Evolutionary conservation across 2,113 vertebrate species (phyloP).

Genomic region (Myodes glareolus): DNA sequence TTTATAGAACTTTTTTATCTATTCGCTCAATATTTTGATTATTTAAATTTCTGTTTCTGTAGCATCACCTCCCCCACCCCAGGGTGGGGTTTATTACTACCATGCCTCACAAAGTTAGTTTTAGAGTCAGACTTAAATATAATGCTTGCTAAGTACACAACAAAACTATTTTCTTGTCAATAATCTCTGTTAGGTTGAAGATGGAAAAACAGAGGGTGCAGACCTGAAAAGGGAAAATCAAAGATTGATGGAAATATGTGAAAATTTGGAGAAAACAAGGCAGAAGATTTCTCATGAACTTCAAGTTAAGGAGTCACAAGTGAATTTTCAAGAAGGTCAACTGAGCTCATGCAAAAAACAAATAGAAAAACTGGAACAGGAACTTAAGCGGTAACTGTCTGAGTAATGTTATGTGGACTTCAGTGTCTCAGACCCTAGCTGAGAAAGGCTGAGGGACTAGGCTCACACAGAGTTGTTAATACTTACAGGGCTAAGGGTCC

Average conservation of each 20-base stretch:
- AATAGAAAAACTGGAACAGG: constrained; percentile 92
- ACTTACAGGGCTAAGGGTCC: neutral
- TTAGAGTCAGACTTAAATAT: neutral
- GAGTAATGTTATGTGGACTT: neutral
- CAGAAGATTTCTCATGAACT: constrained; percentile 93
- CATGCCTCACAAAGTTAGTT: neutral
- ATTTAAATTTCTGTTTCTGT: neutral
- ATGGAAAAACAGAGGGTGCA: constrained; percentile 90
- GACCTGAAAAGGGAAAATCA: constrained; percentile 94
- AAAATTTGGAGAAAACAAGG: constrained; percentile 91
- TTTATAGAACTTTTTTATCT: neutral
- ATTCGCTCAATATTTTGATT: neutral
- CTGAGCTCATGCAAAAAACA: constrained; percentile 92
- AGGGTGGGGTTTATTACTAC: neutral
- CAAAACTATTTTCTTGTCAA: constrained; percentile 11
- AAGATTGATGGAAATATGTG: constrained; percentile 92
- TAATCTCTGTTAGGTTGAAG: constrained; percentile 89
- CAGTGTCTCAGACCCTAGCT: neutral
- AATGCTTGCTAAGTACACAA: neutral
- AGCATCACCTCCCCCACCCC: neutral
- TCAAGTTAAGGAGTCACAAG: constrained; percentile 93
- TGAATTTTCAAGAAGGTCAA: constrained; percentile 93
- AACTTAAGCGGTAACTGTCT: constrained; percentile 91
- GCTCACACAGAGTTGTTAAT: neutral
- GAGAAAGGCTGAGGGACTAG: neutral